Evolutionary conservation across 2,113 vertebrate genomes (phyloP), one percentile per base, ranked within the genome.

Genomic region (Meles meles): DNA sequence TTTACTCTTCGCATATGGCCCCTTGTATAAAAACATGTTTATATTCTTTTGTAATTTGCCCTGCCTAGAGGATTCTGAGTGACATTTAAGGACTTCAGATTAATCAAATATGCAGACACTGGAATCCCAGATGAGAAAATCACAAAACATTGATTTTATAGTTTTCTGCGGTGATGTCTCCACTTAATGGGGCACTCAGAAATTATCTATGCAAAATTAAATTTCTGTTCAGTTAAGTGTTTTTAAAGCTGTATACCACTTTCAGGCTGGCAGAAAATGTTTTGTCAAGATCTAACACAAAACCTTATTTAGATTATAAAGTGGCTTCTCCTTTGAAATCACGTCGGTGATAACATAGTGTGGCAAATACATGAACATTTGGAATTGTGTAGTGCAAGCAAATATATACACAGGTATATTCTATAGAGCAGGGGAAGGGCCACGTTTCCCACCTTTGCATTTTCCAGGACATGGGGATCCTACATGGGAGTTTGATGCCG

Each of bases 201-300:
- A 42, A 63, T 94, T 76, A 6, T 87, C 37, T 23, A 85, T 42
- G 76, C 29, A 92, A 93, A 94, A 93, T 90, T 85, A 83, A 90
- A 42, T 93, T 81, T 69, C 65, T 82, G 77, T 61, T 89, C 21
- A 92, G 8, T 72, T 93, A 15, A 79, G 18, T 74, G n/a, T 79
- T 91, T 97, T 94, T 65, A 88, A 96, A 92, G 34, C 15, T 87
- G 44, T 3, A 44, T 42, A 90, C 14, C 15, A 80, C 14, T 79
- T 90, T 76, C 21, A 67, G 29, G 2, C 29, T 87, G 42, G 23
- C 21, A 94, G 9, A 6, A 34, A 34, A n/a, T 23, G 21, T 65
- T 93, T 79, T 74, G 27, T 42, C 42, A 72, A 77, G 6, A 23
- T 69, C n/a, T 55, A 77, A 80, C 3, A 55, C 2, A 25, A 23